phyloP scores from a whole-genome alignment of 2,113 vertebrate species.

The Cygnus buccinator region DNA sequence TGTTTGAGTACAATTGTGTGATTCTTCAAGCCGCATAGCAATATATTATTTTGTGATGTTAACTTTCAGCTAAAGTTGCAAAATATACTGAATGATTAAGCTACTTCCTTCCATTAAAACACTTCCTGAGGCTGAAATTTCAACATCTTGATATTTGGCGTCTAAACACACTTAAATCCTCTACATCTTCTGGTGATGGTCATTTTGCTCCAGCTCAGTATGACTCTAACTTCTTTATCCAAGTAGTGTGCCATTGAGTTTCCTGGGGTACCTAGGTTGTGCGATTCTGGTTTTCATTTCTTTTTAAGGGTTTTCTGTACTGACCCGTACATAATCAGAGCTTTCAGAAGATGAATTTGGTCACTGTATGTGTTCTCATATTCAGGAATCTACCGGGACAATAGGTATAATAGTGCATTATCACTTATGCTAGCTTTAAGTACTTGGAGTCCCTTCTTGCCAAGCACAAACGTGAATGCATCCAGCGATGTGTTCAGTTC shows the following conservation, averaged over 20 bases:
- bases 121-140: conserved; percentile 44
- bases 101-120: conserved; percentile 52
- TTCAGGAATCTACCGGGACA: not conserved
- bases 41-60: conserved; percentile 42
- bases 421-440: conserved; percentile 12
- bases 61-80: conserved; percentile 37
- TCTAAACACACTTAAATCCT: conserved; percentile 12
- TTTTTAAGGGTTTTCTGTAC: not conserved
- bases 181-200: not conserved
- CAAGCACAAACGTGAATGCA: conserved; percentile 11
- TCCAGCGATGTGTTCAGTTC: conserved; percentile 43
- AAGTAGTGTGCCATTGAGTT: not conserved
- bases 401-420: not conserved
- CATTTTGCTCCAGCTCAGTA: not conserved
- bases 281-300: not conserved
- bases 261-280: not conserved
- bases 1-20: conserved; percentile 27
- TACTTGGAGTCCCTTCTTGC: conserved; percentile 23
- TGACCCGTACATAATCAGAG: not conserved
- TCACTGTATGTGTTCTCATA: not conserved
- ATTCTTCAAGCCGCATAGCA: conserved; percentile 63
- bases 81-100: conserved; percentile 44
- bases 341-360: conserved; percentile 10
- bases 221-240: not conserved
- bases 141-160: not conserved